These are phyloP conservation scores for Rhinichthys klamathensis DNA, from an alignment of 2,113 vertebrate genomes.

Conservation along the genomic window DNA sequence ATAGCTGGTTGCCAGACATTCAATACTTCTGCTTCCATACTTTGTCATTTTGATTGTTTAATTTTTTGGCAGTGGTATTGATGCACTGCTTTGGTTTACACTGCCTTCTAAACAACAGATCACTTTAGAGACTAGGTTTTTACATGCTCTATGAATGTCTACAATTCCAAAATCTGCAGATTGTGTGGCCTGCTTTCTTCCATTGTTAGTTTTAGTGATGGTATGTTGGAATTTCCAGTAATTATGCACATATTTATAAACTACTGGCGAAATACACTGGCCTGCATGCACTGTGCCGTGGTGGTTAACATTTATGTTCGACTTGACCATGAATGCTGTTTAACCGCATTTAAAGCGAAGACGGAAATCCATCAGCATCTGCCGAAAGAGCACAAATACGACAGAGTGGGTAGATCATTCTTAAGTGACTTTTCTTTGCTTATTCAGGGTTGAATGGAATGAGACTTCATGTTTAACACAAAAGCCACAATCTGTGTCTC, in stretches of 20 bases:
- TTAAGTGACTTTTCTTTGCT: slow-evolving; percentile 1
- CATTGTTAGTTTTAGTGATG: not conserved
- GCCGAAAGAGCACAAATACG: slow-evolving; percentile 20
- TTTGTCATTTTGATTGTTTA: not conserved
- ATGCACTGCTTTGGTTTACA: slow-evolving; percentile 36
- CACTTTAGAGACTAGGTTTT: slow-evolving; percentile 36
- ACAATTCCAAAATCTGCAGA: slow-evolving; percentile 10
- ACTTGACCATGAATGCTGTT: slow-evolving; percentile 25
- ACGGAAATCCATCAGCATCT: not conserved
- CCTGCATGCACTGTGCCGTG: slow-evolving; percentile 33
- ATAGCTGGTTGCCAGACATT: not conserved
- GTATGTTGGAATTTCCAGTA: slow-evolving; percentile 16
- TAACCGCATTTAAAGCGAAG: not conserved
- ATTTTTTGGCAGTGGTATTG: not conserved
- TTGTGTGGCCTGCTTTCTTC: slow-evolving; percentile 2
- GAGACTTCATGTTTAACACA: not conserved
- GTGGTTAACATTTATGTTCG: slow-evolving; percentile 14
- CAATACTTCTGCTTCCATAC: not conserved
- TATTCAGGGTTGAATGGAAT: slow-evolving; percentile 29
- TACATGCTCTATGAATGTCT: not conserved
- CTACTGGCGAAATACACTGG: slow-evolving; percentile 27
- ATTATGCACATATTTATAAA: slow-evolving; percentile 42
- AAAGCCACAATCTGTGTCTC: slow-evolving; percentile 28
- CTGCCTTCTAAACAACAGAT: slow-evolving; percentile 29
- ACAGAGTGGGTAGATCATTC: slow-evolving; percentile 16